A percentile compares a stretch with the other conserved stretches of the same genome.
These are phyloP conservation scores for Acrossocheilus wenchowensis DNA, from an alignment of 2,797 vertebrate genomes.

Conservation along the genomic window DNA sequence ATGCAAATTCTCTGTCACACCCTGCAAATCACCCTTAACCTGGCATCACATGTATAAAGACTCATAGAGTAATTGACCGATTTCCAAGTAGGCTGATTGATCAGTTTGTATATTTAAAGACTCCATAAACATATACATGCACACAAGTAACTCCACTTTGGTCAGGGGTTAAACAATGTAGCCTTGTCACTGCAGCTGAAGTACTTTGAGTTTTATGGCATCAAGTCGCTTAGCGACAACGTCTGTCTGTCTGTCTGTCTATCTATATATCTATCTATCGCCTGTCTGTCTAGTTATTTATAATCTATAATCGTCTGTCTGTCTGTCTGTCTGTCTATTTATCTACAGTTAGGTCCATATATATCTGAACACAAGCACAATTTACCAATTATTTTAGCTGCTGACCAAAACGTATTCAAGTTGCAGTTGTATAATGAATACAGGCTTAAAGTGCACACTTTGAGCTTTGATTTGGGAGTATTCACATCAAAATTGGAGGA, in stretches of 20 bases:
- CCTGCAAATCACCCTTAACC: not conserved
- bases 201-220: conserved; percentile 7
- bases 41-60: not conserved
- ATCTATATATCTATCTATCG: not conserved
- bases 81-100: not conserved
- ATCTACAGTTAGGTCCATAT: not conserved
- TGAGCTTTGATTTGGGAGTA: too few species aligned
- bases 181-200: not conserved
- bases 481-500: too few species aligned
- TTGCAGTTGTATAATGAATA: not conserved
- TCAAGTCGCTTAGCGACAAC: not conserved
- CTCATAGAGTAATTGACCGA: not conserved
- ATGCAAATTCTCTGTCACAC: not conserved
- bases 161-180: not conserved
- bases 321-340: not conserved
- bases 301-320: not conserved
- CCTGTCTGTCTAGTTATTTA: not conserved
- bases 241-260: not conserved
- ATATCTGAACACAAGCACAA: too few species aligned
- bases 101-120: not conserved
- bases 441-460: too few species aligned
- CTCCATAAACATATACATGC: not conserved
- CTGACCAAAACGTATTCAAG: not conserved
- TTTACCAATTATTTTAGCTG: too few species aligned
- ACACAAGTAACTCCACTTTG: not conserved